These are phyloP conservation scores for human (Homo sapiens) DNA, from an alignment of 2,113 vertebrate species.

Conservation along the genomic window GRCh38 chr3:47469501-47470000, in stretches of 20 bases:
- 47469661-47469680: not conserved
- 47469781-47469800: slow-evolving; percentile 64
- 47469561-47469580: no score
- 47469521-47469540: no score
- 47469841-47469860: not conserved
- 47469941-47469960: not conserved
- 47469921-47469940: slow-evolving; percentile 31
- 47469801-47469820: slow-evolving; percentile 52
- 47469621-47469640: no score
- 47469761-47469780: not conserved
- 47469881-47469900: slow-evolving; percentile 53
- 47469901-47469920: slow-evolving; percentile 24
- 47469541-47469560: no score
- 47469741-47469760: no score
- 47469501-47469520: no score
- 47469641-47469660: no score
- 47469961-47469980: slow-evolving; percentile 4
- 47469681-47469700: no score
- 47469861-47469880: slow-evolving; percentile 31
- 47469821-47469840: slow-evolving; percentile 56
- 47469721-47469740: no score
- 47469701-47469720: no score
- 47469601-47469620: no score
- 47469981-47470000: not conserved
- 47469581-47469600: no score